Conservation (phyloP, 2,797 vertebrate species). For the Anguilla anguilla region DNA sequence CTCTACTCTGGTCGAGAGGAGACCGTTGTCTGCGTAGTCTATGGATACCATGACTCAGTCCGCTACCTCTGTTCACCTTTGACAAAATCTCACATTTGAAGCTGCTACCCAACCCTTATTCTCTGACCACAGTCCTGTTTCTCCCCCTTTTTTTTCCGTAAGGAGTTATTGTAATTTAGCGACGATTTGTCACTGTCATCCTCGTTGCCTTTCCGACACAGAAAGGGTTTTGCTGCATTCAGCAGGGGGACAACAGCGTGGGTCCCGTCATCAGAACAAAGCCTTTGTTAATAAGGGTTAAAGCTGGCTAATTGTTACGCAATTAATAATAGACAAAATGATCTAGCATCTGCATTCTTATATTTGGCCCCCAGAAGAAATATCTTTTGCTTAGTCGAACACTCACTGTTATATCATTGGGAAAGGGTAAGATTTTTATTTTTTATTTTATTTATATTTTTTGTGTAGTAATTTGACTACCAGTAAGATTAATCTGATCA, state of each 20-base stretch:
- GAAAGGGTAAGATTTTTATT: background rate
- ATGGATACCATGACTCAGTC: background rate
- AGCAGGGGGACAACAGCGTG: background rate
- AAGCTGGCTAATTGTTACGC: slow-evolving; percentile 60
- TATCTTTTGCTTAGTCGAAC: background rate
- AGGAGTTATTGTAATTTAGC: slow-evolving; percentile 68
- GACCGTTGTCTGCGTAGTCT: background rate
- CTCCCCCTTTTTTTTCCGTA: slow-evolving; percentile 33
- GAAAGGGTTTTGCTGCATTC: background rate
- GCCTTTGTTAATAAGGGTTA: slow-evolving; percentile 58
- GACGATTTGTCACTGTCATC: slow-evolving; percentile 81
- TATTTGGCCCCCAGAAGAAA: slow-evolving; percentile 45
- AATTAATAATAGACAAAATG: slow-evolving; percentile 58
- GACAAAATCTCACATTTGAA: slow-evolving; percentile 26
- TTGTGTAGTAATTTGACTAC: background rate
- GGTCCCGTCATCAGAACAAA: background rate
- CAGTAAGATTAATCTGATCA: background rate
- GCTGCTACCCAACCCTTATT: slow-evolving; percentile 26
- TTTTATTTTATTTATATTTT: background rate
- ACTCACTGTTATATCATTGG: background rate
- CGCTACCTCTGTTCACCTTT: slow-evolving; percentile 14
- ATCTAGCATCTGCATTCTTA: slow-evolving; percentile 47
- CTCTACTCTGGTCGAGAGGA: slow-evolving; percentile 2
- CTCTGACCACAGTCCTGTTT: background rate
- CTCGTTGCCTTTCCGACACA: slow-evolving; percentile 69